Base-by-base conservation (phyloP, 1,140 invertebrate species). In the Platorchestia sp. region DNA sequence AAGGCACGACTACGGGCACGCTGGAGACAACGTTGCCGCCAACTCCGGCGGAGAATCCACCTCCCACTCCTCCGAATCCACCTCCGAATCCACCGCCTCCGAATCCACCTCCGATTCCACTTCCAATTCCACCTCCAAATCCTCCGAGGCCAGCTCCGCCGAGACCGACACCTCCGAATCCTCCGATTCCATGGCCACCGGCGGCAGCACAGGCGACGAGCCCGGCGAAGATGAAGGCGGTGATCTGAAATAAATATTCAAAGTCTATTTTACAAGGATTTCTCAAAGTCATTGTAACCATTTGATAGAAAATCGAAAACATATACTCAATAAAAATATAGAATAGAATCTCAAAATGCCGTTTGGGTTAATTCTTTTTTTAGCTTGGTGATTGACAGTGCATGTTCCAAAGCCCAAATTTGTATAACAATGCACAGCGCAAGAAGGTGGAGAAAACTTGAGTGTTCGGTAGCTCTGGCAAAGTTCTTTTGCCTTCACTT, bases 181-280 rank as follows among this genome's bases (percentile, higher is more conserved):
- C 95, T 47, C 91, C 91, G 45, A 45, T 44, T n/a, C 43, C 91
- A 0, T 45, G 7, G 16, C 43, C 43, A 40, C 45, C 91, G 44
- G 91, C 91, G 44, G 91, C 45, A 36, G 91, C 91, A 47, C 91
- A 93, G 91, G 91, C 91, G 7, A 93, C n/a, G 45, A 93, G 91
- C 91, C 91, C 91, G 91, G 91, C 91, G 43, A 93, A 93, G 45
- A 93, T n/a, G 91, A 93, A 44, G n/a, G 45, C 91, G 91, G 91
- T 93, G 45, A 93, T 40, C 91, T 93, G 59, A 36, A 75, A 75
- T 1, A 75, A 75, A 75, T 22, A 3, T 75, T 22, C 1, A 19
- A 19, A 10, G 36, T 75, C 59, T n/a, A n/a, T n/a, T n/a, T 75
- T 75, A 75, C n/a, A n/a, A n/a, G 59, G 36, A 75, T 75, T 22